These are phyloP conservation scores for Acanthaster planci DNA, from an alignment of 35 echinoderm and acorn worm genomes.

Conservation along the genomic window DNA sequence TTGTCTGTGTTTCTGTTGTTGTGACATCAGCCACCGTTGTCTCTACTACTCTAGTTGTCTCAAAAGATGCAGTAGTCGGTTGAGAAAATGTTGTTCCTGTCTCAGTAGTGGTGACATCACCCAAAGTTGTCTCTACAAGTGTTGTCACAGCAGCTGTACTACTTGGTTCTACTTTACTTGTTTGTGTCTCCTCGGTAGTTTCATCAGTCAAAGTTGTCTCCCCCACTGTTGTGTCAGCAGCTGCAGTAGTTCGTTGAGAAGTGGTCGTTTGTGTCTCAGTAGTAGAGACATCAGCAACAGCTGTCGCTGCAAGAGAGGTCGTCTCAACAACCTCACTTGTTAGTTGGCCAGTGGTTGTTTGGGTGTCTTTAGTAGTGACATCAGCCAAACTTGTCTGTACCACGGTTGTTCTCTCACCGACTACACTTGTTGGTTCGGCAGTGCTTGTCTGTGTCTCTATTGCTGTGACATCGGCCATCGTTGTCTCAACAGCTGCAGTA, in stretches of 20 bases:
- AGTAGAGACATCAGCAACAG: background rate
- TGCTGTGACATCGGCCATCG: too few relatives aligned
- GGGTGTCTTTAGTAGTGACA: too few relatives aligned
- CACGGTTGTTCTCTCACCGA: background rate
- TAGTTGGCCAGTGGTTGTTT: background rate
- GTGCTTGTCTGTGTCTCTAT: too few relatives aligned
- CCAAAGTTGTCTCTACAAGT: background rate
- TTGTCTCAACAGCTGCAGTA: too few relatives aligned
- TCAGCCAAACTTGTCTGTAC: background rate
- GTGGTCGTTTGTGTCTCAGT: background rate
- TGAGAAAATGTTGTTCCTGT: too few relatives aligned
- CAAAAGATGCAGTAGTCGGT: background rate
- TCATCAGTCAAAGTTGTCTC: background rate
- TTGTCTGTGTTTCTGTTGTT: background rate
- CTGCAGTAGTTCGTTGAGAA: background rate
- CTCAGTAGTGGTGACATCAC: background rate
- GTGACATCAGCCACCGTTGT: background rate
- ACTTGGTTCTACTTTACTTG: background rate
- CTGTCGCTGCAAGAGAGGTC: background rate
- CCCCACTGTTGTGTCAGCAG: background rate
- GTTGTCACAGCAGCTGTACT: background rate
- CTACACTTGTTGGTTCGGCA: too few relatives aligned
- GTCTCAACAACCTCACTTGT: background rate
- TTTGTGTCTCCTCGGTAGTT: background rate
- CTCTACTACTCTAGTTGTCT: background rate